phyloP scores from a whole-genome alignment of 2,113 vertebrate species.

The Psammodynastes pulverulentus region DNA sequence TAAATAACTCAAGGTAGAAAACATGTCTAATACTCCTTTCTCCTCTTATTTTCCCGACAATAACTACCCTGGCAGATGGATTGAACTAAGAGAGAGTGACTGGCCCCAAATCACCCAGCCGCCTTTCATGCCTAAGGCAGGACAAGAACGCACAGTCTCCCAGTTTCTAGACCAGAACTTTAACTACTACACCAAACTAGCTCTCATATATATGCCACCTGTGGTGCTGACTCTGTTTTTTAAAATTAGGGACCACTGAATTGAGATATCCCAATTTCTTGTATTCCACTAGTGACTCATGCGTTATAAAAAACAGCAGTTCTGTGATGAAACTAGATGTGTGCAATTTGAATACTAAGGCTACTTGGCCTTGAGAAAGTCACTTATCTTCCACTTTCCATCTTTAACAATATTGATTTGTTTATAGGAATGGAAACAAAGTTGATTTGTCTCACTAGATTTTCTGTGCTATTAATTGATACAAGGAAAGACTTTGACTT shows the following conservation, averaged over 20 bases:
- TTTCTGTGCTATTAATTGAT: not conserved
- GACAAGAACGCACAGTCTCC: not conserved
- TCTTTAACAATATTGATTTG: not conserved
- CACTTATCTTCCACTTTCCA: not conserved
- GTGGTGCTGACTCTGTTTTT: not conserved
- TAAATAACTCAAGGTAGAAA: not conserved
- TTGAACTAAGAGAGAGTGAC: not conserved
- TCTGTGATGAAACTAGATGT: not conserved
- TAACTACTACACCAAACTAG: not conserved
- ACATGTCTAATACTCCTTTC: not conserved
- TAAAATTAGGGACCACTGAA: not conserved
- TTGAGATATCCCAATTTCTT: not conserved
- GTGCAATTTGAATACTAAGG: not conserved
- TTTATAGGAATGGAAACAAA: not conserved
- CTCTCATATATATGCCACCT: not conserved
- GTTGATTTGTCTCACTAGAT: not conserved
- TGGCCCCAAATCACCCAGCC: not conserved
- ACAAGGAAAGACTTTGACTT: not conserved
- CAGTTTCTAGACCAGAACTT: not conserved
- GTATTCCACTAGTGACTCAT: not conserved
- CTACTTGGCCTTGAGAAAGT: not conserved
- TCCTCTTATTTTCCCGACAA: not conserved
- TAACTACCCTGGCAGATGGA: not conserved
- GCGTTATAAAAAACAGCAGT: not conserved
- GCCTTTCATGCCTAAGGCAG: not conserved